phyloP scores from a whole-genome alignment of 2,113 vertebrate genomes.

The Myanophis thanlyinensis region DNA sequence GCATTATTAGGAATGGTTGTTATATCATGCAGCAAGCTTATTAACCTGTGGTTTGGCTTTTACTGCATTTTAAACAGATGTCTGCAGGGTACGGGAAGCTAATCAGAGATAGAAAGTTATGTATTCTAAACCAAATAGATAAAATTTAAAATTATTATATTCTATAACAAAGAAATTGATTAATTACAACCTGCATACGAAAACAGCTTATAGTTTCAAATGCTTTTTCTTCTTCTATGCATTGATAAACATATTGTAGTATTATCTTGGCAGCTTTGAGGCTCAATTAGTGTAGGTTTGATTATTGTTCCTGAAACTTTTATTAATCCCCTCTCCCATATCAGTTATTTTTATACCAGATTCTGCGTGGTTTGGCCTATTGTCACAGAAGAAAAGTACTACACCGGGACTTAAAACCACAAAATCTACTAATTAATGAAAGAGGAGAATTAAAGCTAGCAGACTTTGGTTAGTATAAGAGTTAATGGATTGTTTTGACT shows the following conservation, averaged over 20 bases:
- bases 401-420: conserved; percentile 96
- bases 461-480: conserved; percentile 92
- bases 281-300: neutral
- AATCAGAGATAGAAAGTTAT: conserved; percentile 2
- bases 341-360: conserved; percentile 97
- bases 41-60: neutral
- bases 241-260: conserved; percentile 27
- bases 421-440: conserved; percentile 98
- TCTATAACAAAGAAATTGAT: conserved; percentile 31
- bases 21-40: neutral
- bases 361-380: conserved; percentile 95
- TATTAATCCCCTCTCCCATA: conserved; percentile 37
- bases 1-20: neutral
- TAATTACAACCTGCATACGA: conserved; percentile 10
- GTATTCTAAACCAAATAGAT: neutral
- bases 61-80: neutral
- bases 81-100: neutral
- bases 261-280: neutral
- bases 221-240: conserved; percentile 38
- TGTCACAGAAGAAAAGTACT: conserved; percentile 96
- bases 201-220: neutral
- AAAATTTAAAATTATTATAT: conserved; percentile 28
- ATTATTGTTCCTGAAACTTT: conserved; percentile 27
- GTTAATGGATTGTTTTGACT: conserved; percentile 12
- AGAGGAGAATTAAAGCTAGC: conserved; percentile 95